Percentiles rank a stretch among this genome's conserved stretches.
Conservation (phyloP, 1,140 invertebrate genomes). For the Microplitis mediator region DNA sequence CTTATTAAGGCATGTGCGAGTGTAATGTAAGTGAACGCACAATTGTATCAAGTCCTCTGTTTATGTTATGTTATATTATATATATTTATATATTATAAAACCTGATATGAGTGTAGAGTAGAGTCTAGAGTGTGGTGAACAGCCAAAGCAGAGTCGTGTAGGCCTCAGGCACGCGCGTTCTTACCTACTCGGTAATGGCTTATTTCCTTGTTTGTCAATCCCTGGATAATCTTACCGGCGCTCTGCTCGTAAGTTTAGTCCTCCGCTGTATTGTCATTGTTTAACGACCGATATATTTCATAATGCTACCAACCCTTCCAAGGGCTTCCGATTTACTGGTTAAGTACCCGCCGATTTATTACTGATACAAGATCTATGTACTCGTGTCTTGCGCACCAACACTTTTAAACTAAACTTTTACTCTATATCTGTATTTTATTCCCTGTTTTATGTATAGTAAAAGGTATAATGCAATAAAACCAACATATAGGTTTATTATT, state of each 20-base stretch:
- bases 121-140: too few species aligned
- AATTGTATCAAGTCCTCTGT: too few species aligned
- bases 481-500: background rate
- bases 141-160: background rate
- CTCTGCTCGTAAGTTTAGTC: background rate
- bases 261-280: constrained; percentile 33
- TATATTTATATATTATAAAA: too few species aligned
- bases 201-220: constrained; percentile 45
- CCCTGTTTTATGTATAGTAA: too few species aligned
- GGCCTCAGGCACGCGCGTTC: constrained; percentile 26
- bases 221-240: constrained; percentile 27
- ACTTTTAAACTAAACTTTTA: too few species aligned
- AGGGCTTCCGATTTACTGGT: background rate
- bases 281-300: constrained; percentile 35
- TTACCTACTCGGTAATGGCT: constrained; percentile 36
- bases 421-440: too few species aligned
- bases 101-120: background rate
- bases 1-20: background rate
- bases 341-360: background rate
- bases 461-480: too few species aligned
- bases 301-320: constrained; percentile 10
- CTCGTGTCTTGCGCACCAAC: too few species aligned
- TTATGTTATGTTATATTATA: too few species aligned
- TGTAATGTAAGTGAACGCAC: background rate
- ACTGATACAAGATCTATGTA: background rate